These are phyloP conservation scores for Apocrypta bakeri DNA, from an alignment of 1,140 invertebrate genomes.

Conservation along the genomic window DNA sequence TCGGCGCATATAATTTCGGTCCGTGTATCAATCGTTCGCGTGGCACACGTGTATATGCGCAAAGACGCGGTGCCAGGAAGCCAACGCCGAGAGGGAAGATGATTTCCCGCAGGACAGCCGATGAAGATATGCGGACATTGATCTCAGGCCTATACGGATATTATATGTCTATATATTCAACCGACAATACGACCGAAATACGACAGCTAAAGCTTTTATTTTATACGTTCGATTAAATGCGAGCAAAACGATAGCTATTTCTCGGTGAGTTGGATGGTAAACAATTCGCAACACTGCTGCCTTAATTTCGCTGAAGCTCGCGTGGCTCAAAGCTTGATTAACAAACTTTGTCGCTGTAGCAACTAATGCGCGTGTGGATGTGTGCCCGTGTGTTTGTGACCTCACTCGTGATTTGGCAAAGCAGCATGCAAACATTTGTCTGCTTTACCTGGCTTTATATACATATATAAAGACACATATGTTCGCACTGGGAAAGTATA, in stretches of 20 bases:
- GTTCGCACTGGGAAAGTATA: background rate
- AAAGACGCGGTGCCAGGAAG: background rate
- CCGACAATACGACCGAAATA: too few species aligned
- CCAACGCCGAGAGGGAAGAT: background rate
- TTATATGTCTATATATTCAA: background rate
- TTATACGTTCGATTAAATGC: background rate
- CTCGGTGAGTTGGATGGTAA: background rate
- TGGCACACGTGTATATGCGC: background rate
- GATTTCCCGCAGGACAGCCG: constrained; percentile 25
- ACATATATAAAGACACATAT: too few species aligned
- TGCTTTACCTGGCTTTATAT: background rate
- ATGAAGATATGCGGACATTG: background rate
- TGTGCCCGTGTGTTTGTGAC: too few species aligned
- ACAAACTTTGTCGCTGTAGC: background rate
- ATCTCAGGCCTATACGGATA: background rate
- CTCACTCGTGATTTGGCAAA: background rate
- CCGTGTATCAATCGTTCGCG: background rate
- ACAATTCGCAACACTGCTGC: background rate
- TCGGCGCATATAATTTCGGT: background rate
- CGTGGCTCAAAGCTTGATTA: background rate
- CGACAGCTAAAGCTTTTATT: too few species aligned
- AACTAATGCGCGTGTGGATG: background rate
- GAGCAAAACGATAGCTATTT: background rate
- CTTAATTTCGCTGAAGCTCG: background rate
- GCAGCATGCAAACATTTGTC: background rate